phyloP scores from a whole-genome alignment of 2,888 invertebrate genomes.

The Xestoiulus laeticollis region DNA sequence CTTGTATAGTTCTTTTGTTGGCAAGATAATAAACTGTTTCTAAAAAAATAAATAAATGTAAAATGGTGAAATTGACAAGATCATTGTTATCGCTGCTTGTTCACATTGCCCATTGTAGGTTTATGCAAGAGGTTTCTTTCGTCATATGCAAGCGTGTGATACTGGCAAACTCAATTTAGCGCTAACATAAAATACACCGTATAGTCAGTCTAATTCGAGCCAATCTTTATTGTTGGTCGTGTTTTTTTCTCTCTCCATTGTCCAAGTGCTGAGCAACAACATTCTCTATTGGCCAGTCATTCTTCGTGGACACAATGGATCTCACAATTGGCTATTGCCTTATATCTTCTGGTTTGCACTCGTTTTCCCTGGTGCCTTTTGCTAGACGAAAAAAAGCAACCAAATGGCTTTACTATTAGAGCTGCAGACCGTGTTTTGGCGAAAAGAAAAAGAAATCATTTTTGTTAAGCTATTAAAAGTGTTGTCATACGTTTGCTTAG shows the following conservation, averaged over 20 bases:
- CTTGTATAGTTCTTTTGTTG: too few species aligned
- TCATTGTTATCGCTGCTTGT: not conserved
- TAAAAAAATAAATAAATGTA: too few species aligned
- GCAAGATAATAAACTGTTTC: too few species aligned
- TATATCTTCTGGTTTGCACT: conserved; percentile 14
- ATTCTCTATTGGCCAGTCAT: conserved; percentile 14
- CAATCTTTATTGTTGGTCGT: conserved; percentile 24
- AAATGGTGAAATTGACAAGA: not conserved
- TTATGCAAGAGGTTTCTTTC: not conserved
- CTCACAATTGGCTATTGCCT: conserved; percentile 24
- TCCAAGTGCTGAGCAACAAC: not conserved
- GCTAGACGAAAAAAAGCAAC: not conserved
- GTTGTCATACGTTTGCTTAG: not conserved
- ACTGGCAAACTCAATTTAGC: conserved; percentile 33
- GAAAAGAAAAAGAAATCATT: not conserved
- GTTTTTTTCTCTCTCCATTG: not conserved
- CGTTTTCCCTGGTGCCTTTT: not conserved
- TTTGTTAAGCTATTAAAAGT: conserved; percentile 1
- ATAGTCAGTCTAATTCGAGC: conserved; percentile 28
- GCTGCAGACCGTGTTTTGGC: not conserved
- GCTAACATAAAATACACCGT: not conserved
- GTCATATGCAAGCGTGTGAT: not conserved
- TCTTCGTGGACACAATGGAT: conserved; percentile 21
- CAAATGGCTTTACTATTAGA: conserved; percentile 27
- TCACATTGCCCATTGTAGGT: not conserved